Conservation (phyloP, 2,888 invertebrate genomes). For the Nudaria mundana region DNA sequence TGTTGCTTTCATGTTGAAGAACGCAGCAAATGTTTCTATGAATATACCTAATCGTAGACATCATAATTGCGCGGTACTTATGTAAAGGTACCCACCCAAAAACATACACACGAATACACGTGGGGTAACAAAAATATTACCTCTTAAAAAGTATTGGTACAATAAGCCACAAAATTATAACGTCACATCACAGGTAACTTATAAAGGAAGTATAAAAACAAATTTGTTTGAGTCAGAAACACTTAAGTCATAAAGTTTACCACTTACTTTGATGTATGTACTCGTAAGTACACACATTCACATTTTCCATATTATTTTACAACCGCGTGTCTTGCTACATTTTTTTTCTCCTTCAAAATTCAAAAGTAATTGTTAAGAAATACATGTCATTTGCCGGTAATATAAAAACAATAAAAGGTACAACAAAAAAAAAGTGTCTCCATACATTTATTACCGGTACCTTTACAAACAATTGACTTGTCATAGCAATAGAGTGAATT, state of each 20-base stretch:
- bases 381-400: constrained; percentile 10
- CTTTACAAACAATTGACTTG: constrained; percentile 24
- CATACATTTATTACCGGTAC: constrained; percentile 26
- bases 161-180: too few relatives aligned
- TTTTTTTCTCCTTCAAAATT: constrained; percentile 11
- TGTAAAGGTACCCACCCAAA: too few relatives aligned
- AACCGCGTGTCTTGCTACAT: constrained; percentile 12
- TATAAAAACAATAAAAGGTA: constrained; percentile 20
- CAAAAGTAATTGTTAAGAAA: constrained; percentile 22
- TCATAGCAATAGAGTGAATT: constrained; percentile 10
- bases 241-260: constrained; percentile 13
- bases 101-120: too few relatives aligned
- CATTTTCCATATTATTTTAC: constrained; percentile 10
- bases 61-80: too few relatives aligned
- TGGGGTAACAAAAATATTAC: too few relatives aligned
- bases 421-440: constrained; percentile 18
- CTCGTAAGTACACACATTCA: constrained; percentile 1
- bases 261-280: constrained; percentile 8
- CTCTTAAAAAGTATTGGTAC: too few relatives aligned
- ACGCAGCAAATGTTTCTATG: too few relatives aligned
- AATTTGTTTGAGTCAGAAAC: not conserved
- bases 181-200: not conserved
- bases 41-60: too few relatives aligned
- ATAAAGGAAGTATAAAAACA: not conserved
- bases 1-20: too few relatives aligned